Percentiles rank a stretch among this genome's conserved stretches.
Evolutionary conservation across 2,113 vertebrate genomes (phyloP).

Genomic region (Delphinus delphis): DNA sequence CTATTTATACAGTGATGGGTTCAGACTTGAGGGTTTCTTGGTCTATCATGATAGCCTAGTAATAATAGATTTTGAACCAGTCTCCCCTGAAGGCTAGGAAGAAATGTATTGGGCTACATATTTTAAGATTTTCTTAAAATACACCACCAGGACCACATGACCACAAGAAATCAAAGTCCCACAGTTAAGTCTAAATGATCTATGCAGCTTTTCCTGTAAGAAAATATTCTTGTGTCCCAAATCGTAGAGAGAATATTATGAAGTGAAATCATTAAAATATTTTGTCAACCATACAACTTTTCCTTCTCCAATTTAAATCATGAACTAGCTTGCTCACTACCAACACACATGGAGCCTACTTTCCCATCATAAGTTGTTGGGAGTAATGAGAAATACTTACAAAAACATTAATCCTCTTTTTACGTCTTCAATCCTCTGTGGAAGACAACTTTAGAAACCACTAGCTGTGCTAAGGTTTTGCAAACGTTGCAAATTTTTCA

Average conservation of each 20-base stretch:
- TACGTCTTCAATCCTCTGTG: slow-evolving; percentile 53
- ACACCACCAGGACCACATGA: background rate
- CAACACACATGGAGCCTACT: background rate
- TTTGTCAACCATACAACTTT: background rate
- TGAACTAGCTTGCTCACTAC: slow-evolving; percentile 10
- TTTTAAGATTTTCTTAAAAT: slow-evolving; percentile 31
- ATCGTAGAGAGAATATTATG: slow-evolving; percentile 4
- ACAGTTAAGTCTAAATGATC: background rate
- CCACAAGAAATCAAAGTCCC: slow-evolving; percentile 23
- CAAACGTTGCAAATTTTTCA: slow-evolving; percentile 69
- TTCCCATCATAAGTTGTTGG: background rate
- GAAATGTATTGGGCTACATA: background rate
- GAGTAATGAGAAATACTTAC: slow-evolving; percentile 49
- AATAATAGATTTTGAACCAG: background rate
- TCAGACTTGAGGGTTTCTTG: background rate
- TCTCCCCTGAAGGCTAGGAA: background rate
- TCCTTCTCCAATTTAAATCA: slow-evolving; percentile 44
- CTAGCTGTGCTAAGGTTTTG: slow-evolving; percentile 73
- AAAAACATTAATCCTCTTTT: slow-evolving; percentile 42
- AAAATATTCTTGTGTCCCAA: slow-evolving; percentile 9
- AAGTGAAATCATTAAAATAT: slow-evolving; percentile 26
- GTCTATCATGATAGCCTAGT: background rate
- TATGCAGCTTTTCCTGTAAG: slow-evolving; percentile 32
- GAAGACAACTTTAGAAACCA: slow-evolving; percentile 69
- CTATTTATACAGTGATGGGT: slow-evolving; percentile 7